phyloP scores from a whole-genome alignment of 1,140 invertebrate species.

The Drosophila neocordata region DNA sequence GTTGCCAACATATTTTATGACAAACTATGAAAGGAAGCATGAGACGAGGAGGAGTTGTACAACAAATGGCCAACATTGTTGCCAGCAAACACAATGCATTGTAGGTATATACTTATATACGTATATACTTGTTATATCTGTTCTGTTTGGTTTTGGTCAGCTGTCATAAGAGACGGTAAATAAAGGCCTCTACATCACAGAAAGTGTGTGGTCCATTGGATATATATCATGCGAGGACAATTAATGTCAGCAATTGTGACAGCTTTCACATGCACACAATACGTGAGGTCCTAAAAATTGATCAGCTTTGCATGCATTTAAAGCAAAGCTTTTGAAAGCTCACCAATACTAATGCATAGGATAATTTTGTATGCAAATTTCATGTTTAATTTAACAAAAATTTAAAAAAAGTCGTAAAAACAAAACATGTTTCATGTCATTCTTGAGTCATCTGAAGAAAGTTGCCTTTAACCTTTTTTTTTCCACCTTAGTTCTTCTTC shows the following conservation, averaged over 20 bases:
- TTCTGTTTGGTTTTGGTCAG: conserved; percentile 33
- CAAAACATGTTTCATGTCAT: background rate
- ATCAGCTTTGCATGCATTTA: background rate
- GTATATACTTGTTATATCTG: background rate
- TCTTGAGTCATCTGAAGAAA: conserved; percentile 54
- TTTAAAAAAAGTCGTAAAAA: conserved; percentile 13
- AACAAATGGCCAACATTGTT: conserved; percentile 42
- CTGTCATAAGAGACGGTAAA: conserved; percentile 55
- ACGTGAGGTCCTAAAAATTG: background rate
- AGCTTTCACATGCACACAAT: conserved; percentile 43
- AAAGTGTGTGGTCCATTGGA: conserved; percentile 47
- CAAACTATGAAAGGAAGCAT: conserved; percentile 21
- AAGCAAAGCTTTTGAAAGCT: conserved; percentile 19
- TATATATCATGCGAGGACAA: conserved; percentile 63
- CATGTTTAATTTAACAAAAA: conserved; percentile 20
- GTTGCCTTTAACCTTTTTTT: conserved; percentile 5
- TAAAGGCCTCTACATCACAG: conserved; percentile 1
- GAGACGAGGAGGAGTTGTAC: background rate
- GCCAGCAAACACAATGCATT: conserved; percentile 30
- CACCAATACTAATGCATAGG: conserved; percentile 1
- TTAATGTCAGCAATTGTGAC: conserved; percentile 68
- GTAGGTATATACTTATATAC: too few species aligned
- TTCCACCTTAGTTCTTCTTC: background rate
- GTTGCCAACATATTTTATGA: conserved; percentile 68
- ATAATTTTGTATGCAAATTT: conserved; percentile 14